A percentile compares a stretch with the other conserved stretches of the same genome.
Evolutionary conservation across 1,140 invertebrate genomes (phyloP).

Genomic region (Drosophila repletoides): DNA sequence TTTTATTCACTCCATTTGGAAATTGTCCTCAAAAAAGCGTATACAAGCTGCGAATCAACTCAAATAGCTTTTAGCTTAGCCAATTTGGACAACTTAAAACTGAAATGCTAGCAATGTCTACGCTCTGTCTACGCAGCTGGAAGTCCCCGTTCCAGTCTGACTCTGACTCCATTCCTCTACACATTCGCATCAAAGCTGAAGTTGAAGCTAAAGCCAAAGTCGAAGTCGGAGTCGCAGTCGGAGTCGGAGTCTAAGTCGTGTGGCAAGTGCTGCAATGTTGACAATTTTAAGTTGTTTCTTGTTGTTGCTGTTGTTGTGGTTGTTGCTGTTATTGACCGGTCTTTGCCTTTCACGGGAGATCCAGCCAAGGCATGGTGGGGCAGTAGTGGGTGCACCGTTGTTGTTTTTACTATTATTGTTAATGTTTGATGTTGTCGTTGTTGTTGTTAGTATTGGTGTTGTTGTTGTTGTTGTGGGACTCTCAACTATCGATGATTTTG

Average conservation of each 20-base stretch:
- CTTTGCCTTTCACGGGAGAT: constrained; percentile 60
- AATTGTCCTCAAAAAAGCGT: constrained; percentile 19
- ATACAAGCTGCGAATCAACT: constrained; percentile 6
- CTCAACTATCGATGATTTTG: constrained; percentile 32
- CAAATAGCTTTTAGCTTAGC: constrained; percentile 4
- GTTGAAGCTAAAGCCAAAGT: constrained; percentile 33
- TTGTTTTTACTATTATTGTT: constrained; percentile 35
- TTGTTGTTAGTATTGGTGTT: constrained; percentile 4
- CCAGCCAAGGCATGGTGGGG: constrained; percentile 20
- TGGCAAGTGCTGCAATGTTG: constrained; percentile 67
- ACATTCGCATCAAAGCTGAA: background rate
- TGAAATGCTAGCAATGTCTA: constrained; percentile 52
- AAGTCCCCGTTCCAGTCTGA: constrained; percentile 36
- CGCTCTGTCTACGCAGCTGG: constrained; percentile 70
- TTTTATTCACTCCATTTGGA: background rate
- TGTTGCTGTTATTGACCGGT: constrained; percentile 55
- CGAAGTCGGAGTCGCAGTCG: constrained; percentile 6
- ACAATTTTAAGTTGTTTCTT: constrained; percentile 54
- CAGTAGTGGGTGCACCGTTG: constrained; percentile 51
- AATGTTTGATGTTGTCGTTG: constrained; percentile 18
- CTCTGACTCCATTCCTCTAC: background rate
- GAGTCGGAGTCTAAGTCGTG: constrained; percentile 43
- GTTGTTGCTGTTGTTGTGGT: constrained; percentile 24
- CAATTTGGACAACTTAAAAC: constrained; percentile 53
- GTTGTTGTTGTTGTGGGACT: constrained; percentile 5